These are phyloP conservation scores for Oostethus manadensis DNA, from an alignment of 2,113 vertebrate species.

Conservation along the genomic window DNA sequence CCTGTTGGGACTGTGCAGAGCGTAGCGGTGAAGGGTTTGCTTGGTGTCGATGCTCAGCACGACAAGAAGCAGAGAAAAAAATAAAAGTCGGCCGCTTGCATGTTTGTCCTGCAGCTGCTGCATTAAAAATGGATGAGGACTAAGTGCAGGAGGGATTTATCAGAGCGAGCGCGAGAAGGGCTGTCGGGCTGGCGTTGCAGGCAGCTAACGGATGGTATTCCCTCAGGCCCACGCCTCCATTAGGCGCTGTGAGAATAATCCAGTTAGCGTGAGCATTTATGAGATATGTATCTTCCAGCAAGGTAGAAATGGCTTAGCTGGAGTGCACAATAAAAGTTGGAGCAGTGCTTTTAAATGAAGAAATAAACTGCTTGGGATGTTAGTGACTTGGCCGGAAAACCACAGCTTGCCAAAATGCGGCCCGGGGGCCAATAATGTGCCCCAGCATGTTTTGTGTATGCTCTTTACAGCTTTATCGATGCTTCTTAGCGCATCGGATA, in stretches of 20 bases:
- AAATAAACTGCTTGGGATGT: too few relatives aligned
- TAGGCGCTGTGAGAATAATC: slow-evolving; percentile 55
- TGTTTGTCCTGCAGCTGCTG: slow-evolving; percentile 50
- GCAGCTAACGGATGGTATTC: slow-evolving; percentile 55
- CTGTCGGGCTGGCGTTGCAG: slow-evolving; percentile 37
- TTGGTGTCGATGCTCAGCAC: too few relatives aligned
- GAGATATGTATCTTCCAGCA: slow-evolving; percentile 62
- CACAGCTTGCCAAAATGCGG: too few relatives aligned
- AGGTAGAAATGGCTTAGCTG: slow-evolving; percentile 41
- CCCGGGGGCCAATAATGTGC: too few relatives aligned
- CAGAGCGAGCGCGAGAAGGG: slow-evolving; percentile 54
- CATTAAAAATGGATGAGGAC: slow-evolving; percentile 78
- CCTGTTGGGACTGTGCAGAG: too few relatives aligned
- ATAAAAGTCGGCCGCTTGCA: too few relatives aligned
- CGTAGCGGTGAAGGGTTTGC: too few relatives aligned
- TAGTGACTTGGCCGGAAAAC: too few relatives aligned
- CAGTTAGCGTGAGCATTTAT: slow-evolving; percentile 63
- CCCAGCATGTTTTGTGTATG: too few relatives aligned
- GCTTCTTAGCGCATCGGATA: too few relatives aligned
- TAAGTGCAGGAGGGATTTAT: slow-evolving; percentile 76
- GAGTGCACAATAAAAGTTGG: slow-evolving; percentile 9
- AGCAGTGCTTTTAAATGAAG: background rate
- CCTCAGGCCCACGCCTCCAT: slow-evolving; percentile 58
- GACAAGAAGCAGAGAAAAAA: too few relatives aligned
- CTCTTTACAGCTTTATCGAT: too few relatives aligned